Evolutionary conservation across 1,140 invertebrate genomes (phyloP).

Genomic region (Sarcophaga peregrina): DNA sequence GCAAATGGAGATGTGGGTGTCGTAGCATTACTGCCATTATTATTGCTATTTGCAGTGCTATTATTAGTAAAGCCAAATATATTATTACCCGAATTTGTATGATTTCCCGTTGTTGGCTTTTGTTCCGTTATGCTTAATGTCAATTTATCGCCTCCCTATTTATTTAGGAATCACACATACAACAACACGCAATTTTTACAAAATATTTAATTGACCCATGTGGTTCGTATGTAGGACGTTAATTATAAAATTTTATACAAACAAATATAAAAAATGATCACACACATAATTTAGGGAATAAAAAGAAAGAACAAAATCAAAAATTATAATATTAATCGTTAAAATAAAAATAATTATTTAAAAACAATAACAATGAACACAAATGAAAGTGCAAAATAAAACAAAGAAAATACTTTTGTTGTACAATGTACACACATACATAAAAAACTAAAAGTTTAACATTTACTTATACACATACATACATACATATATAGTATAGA

Average conservation of each 20-base stretch:
- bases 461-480: neutral
- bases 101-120: constrained; percentile 53
- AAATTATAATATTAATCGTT: neutral
- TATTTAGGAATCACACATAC: neutral
- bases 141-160: constrained; percentile 78
- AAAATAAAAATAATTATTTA: neutral
- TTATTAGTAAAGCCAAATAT: constrained; percentile 53
- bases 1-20: constrained; percentile 45
- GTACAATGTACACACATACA: too few relatives aligned
- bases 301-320: constrained; percentile 34
- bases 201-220: neutral
- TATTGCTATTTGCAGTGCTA: constrained; percentile 40
- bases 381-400: too few relatives aligned
- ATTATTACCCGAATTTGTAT: constrained; percentile 45
- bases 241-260: neutral
- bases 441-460: neutral
- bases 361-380: too few relatives aligned
- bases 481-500: neutral
- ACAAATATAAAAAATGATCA: constrained; percentile 44
- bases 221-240: neutral
- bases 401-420: neutral
- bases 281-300: constrained; percentile 30
- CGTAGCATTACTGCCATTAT: constrained; percentile 32
- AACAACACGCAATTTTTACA: neutral
- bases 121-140: constrained; percentile 73